Conservation (phyloP, 2,888 invertebrate species). For the Panopea generosa region DNA sequence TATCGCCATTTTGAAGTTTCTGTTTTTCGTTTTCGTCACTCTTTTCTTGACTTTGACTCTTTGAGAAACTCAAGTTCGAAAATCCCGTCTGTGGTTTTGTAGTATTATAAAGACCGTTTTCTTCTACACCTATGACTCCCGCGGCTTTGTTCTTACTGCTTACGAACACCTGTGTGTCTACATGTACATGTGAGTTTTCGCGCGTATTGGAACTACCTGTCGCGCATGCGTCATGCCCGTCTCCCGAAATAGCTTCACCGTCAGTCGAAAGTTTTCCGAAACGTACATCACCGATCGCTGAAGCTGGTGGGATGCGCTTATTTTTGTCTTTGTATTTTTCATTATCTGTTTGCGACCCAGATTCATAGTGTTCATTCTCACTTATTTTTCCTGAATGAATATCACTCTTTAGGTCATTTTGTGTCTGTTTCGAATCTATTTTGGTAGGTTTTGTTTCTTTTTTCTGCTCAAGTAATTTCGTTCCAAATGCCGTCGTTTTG, state of each 20-base stretch:
- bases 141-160: conserved; percentile 61
- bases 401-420: conserved; percentile 15
- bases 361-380: conserved; percentile 17
- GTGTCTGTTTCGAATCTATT: conserved; percentile 1
- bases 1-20: not conserved
- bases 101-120: conserved; percentile 13
- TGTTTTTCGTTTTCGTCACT: conserved; percentile 27
- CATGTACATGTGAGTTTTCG: conserved; percentile 53
- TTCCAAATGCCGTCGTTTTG: not conserved
- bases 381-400: conserved; percentile 24
- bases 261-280: conserved; percentile 54
- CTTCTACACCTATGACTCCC: conserved; percentile 49
- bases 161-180: conserved; percentile 66
- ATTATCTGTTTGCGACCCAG: conserved; percentile 8
- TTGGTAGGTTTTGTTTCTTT: not conserved
- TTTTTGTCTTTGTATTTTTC: conserved; percentile 1
- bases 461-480: not conserved
- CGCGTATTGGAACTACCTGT: conserved; percentile 30
- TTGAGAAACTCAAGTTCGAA: conserved; percentile 38
- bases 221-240: conserved; percentile 51
- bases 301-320: conserved; percentile 28
- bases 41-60: conserved; percentile 13
- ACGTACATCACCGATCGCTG: conserved; percentile 41
- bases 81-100: conserved; percentile 26
- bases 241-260: conserved; percentile 34